Percentiles rank a stretch among this genome's conserved stretches.
These are phyloP conservation scores for Sterrhoptilus dennistouni DNA, from an alignment of 2,113 vertebrate genomes.

Conservation along the genomic window DNA sequence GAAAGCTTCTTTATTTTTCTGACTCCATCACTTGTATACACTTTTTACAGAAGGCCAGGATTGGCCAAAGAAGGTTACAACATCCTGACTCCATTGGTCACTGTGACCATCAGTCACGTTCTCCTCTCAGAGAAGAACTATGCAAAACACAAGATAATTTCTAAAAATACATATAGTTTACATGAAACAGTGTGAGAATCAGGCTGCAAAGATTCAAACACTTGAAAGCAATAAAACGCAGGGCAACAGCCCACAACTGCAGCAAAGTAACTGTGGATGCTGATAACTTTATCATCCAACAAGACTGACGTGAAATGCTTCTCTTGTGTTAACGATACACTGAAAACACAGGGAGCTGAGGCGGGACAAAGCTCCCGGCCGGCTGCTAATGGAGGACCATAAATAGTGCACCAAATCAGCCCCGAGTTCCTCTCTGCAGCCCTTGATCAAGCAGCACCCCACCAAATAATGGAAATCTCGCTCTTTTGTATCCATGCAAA, in stretches of 20 bases:
- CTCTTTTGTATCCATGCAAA: conserved; percentile 66
- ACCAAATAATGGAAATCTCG: conserved; percentile 47
- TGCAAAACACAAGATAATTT: no score
- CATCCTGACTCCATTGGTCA: no score
- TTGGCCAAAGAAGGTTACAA: no score
- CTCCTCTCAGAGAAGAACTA: no score
- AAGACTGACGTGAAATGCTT: background rate
- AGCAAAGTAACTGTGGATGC: background rate
- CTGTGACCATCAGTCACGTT: no score
- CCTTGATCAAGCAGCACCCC: conserved; percentile 42
- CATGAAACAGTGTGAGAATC: no score
- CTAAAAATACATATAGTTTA: no score
- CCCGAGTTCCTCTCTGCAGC: conserved; percentile 7
- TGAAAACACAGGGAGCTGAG: background rate
- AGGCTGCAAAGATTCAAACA: no score
- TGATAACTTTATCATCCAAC: conserved; percentile 39
- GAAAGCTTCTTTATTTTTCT: no score
- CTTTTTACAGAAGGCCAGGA: no score
- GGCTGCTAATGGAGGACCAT: conserved; percentile 1
- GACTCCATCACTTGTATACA: no score
- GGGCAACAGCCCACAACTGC: background rate
- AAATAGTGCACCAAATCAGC: background rate
- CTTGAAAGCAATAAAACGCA: no score
- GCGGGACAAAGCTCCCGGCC: conserved; percentile 28
- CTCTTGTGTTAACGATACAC: conserved; percentile 3